Percentiles rank a stretch among this genome's conserved stretches.
Evolutionary conservation across 2,888 invertebrate genomes (phyloP).

Genomic region (Hydraecia micacea): DNA sequence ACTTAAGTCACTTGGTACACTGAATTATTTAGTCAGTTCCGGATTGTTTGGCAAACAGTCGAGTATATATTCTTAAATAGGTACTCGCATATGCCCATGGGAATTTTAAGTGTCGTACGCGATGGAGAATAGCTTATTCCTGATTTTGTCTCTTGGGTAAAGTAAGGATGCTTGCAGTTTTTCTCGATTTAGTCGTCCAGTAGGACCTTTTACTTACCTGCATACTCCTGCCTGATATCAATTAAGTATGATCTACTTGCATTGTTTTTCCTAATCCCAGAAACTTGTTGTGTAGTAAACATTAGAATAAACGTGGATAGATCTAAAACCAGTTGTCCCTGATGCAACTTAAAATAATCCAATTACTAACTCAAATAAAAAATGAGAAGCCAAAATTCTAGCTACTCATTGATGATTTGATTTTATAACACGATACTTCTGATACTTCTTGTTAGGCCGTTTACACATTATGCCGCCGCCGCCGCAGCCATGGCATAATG

Average conservation of each 20-base stretch:
- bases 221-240: neutral
- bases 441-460: no score
- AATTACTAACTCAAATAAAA: no score
- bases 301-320: no score
- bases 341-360: no score
- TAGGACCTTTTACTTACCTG: neutral
- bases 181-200: no score
- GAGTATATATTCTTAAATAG: conserved; percentile 12
- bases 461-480: no score
- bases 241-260: neutral
- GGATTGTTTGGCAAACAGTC: conserved; percentile 23
- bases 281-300: no score
- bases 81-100: neutral
- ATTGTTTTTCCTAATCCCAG: neutral
- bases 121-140: neutral
- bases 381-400: no score
- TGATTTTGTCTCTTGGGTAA: neutral
- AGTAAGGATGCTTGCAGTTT: neutral
- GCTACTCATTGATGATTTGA: no score
- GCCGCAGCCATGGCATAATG: no score
- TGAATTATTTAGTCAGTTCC: conserved; percentile 34
- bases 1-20: conserved; percentile 34
- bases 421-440: no score
- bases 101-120: neutral
- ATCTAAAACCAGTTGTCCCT: no score